Percentiles rank a stretch among this genome's conserved stretches.
Conservation (phyloP, 2,797 vertebrate species). For the Epinephelus malabaricus region DNA sequence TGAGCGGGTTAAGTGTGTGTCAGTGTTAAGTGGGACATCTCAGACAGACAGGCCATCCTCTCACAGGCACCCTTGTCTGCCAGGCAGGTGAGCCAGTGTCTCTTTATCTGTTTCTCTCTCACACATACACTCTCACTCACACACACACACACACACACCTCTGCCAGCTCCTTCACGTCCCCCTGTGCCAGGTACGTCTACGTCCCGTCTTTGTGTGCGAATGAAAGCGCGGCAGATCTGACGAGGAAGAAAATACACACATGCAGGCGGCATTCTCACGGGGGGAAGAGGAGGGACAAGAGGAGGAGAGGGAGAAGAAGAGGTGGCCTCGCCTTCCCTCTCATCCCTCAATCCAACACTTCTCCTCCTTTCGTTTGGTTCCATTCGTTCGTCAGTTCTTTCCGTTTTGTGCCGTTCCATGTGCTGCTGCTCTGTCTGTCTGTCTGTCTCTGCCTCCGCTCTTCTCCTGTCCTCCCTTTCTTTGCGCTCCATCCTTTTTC, state of each 20-base stretch:
- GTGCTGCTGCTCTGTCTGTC: slow-evolving; percentile 58
- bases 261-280: slow-evolving; percentile 63
- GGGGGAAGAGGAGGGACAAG: slow-evolving; percentile 55
- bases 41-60: slow-evolving; percentile 65
- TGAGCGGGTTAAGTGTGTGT: slow-evolving; percentile 62
- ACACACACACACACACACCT: slow-evolving; percentile 60
- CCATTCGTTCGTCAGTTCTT: slow-evolving; percentile 81
- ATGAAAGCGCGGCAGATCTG: slow-evolving; percentile 80
- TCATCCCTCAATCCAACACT: slow-evolving; percentile 82
- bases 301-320: slow-evolving; percentile 73
- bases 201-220: slow-evolving; percentile 80
- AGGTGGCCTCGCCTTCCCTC: slow-evolving; percentile 79
- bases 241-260: slow-evolving; percentile 76
- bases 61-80: slow-evolving; percentile 68
- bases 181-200: slow-evolving; percentile 80
- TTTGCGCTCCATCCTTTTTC: slow-evolving; percentile 77
- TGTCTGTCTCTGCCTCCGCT: slow-evolving; percentile 55
- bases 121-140: slow-evolving; percentile 21
- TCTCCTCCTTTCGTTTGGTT: slow-evolving; percentile 84
- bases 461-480: slow-evolving; percentile 73
- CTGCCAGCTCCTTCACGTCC: slow-evolving; percentile 81
- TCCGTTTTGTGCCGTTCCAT: slow-evolving; percentile 77
- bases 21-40: slow-evolving; percentile 78
- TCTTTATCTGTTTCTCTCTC: slow-evolving; percentile 53
- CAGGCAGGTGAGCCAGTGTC: slow-evolving; percentile 79